Percentiles rank a stretch among this genome's conserved stretches.
phyloP scores from a whole-genome alignment of 1,140 invertebrate genomes.

The Diorhabda carinulata region DNA sequence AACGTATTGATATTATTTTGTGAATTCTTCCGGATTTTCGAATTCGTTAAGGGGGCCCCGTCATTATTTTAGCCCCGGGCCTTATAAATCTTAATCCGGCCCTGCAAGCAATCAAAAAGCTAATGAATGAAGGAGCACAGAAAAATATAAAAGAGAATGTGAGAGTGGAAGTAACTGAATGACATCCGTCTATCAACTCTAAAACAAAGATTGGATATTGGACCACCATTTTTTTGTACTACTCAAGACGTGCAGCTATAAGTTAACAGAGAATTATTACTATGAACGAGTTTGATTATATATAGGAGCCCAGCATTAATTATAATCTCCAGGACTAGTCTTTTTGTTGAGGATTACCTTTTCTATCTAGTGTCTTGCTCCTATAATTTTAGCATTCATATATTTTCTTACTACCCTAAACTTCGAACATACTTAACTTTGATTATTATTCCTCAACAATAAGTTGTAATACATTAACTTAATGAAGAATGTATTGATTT shows the following conservation, averaged over 20 bases:
- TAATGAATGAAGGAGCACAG: background rate
- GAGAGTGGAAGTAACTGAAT: slow-evolving; percentile 2
- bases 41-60: too few species aligned
- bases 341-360: background rate
- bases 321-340: background rate
- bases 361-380: background rate
- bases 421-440: background rate
- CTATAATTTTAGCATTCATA: background rate
- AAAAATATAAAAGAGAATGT: background rate
- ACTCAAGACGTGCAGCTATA: slow-evolving; percentile 4
- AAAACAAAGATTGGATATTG: slow-evolving; percentile 1
- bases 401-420: slow-evolving; percentile 1
- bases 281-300: slow-evolving; percentile 15
- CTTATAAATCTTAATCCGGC: too few species aligned
- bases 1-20: too few species aligned
- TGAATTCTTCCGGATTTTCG: too few species aligned
- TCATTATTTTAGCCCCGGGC: too few species aligned
- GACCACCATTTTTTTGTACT: slow-evolving; percentile 9
- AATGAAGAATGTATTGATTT: background rate
- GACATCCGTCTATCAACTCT: slow-evolving; percentile 6
- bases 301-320: background rate
- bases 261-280: slow-evolving; percentile 5
- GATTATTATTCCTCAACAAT: background rate
- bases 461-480: background rate
- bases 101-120: background rate